Evolutionary conservation across 2,113 vertebrate species (phyloP).

Genomic region (Polypterus senegalus): DNA sequence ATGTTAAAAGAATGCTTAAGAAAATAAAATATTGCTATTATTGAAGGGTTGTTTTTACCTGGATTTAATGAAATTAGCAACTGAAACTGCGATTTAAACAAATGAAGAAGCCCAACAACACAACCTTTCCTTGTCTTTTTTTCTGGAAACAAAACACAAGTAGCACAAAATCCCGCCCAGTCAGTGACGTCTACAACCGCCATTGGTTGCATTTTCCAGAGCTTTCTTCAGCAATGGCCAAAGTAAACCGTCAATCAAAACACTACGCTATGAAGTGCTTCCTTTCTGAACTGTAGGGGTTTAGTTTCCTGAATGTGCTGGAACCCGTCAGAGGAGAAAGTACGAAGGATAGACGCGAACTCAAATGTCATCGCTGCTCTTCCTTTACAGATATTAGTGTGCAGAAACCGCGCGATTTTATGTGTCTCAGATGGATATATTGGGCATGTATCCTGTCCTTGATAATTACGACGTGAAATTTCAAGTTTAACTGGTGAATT

Average conservation of each 20-base stretch:
- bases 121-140: conserved; percentile 31
- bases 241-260: background rate
- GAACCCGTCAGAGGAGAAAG: background rate
- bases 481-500: too few relatives aligned
- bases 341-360: too few relatives aligned
- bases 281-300: background rate
- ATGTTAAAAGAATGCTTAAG: too few relatives aligned
- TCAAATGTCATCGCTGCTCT: too few relatives aligned
- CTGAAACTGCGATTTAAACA: conserved; percentile 15
- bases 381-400: too few relatives aligned
- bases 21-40: too few relatives aligned
- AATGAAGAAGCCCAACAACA: conserved; percentile 28
- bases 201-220: conserved; percentile 15
- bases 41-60: conserved; percentile 35
- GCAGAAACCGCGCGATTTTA: too few relatives aligned
- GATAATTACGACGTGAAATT: too few relatives aligned
- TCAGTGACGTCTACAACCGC: background rate
- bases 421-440: too few relatives aligned
- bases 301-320: conserved; percentile 2
- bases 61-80: conserved; percentile 21
- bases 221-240: too few relatives aligned
- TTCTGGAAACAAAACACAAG: conserved; percentile 40
- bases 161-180: conserved; percentile 13
- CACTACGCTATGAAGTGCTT: background rate
- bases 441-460: too few relatives aligned